A percentile compares a stretch with the other conserved stretches of the same genome.
Conservation (phyloP, 2,113 vertebrate species). For the Trogon melanurus region DNA sequence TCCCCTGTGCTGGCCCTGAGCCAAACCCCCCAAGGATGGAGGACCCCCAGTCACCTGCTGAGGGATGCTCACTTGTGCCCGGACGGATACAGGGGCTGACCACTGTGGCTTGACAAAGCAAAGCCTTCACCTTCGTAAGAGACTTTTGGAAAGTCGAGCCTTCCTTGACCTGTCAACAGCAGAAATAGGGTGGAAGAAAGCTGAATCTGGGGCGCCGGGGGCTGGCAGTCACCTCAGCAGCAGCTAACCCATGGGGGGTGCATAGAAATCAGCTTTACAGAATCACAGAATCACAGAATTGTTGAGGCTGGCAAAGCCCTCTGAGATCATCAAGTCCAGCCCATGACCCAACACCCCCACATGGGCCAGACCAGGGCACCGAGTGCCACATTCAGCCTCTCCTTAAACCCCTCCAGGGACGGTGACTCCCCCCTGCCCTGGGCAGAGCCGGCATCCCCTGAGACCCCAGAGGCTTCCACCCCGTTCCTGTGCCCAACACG, state of each 20-base stretch:
- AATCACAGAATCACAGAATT: no score
- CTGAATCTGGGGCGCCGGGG: not conserved
- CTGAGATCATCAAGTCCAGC: no score
- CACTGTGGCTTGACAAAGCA: not conserved
- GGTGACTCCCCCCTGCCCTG: no score
- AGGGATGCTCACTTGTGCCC: not conserved
- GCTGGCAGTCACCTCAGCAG: not conserved
- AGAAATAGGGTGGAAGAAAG: not conserved
- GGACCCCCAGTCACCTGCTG: rapidly evolving
- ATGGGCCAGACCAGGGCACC: no score
- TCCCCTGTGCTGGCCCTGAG: not conserved
- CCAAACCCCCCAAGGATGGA: not conserved
- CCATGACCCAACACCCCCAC: no score
- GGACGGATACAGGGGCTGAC: rapidly evolving
- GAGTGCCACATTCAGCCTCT: no score
- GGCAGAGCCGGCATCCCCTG: rapidly evolving
- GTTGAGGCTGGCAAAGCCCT: no score
- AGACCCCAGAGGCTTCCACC: not conserved
- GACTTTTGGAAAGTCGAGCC: not conserved
- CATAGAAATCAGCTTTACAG: not conserved
- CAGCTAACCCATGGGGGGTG: not conserved
- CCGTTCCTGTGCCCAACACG: not conserved
- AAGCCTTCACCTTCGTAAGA: not conserved
- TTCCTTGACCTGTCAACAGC: not conserved
- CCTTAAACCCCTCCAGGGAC: no score